Base-by-base conservation (phyloP, 2,888 invertebrate species). In the Periphyllus acericola region DNA sequence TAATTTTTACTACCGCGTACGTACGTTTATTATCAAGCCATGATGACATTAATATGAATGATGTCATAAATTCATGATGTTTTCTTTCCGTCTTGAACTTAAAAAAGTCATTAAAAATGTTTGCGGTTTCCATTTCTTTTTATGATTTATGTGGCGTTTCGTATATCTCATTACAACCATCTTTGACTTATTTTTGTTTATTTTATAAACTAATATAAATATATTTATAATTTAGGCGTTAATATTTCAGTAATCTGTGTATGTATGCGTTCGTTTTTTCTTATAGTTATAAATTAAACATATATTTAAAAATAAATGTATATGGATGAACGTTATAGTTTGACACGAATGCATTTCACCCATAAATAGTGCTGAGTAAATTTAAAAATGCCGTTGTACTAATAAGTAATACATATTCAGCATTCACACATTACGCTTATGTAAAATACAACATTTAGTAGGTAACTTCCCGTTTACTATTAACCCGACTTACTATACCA, bases 351-450 rank as follows among this genome's bases (percentile, higher is more conserved):
- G 55, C 36, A n/a, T 80, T 68, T 66, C 17, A 79, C 79, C 14
- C 25, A 60, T 79, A 83, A 55, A 72, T 60, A 72, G 19, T 40
- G 40, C 36, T 36, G 29, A 17, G 36, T 55, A 83, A 83, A 72
- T 36, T n/a, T 83, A 34, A 74, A 32, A 46, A 75, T 36, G 36
- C 52, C 34, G 52, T 82, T 36, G 19, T 55, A n/a, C 19, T 68
- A 81, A 68, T 74, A 25, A 32, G 40, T 76, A 34, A 66, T 76
- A 60, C 76, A 76, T 84, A 84, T 83, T 75, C 60, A 83, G 40
- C 75, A 75, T 84, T 84, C 76, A 76, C 72, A 82, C 32, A 19
- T 52, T 72, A 72, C 11, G 34, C 9, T 72, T 34, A 79, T 55
- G 55, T 52, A n/a, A 40, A 66, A 11, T 68, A 72, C 6, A 72